Conservation (phyloP, 2,888 invertebrate genomes). For the Drosophila paramelanica region DNA sequence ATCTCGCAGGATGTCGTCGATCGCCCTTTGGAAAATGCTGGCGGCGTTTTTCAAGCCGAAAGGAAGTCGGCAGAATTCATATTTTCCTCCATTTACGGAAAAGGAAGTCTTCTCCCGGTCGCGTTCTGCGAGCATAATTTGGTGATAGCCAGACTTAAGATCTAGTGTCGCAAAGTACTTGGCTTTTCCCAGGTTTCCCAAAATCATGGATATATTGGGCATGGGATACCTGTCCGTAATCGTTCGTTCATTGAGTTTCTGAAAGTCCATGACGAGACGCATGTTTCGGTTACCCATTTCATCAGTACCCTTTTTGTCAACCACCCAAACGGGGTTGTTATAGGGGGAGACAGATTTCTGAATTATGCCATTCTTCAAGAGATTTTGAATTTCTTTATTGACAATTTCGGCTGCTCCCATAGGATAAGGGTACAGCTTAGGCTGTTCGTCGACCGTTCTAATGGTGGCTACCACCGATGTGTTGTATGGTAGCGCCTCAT, state of each 20-base stretch:
- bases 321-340: background rate
- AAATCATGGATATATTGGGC: conserved; percentile 11
- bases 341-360: background rate
- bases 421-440: background rate
- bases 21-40: background rate
- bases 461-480: background rate
- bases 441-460: too few relatives aligned
- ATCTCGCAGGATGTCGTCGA: background rate
- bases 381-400: background rate
- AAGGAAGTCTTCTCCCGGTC: conserved; percentile 20
- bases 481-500: too few relatives aligned
- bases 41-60: conserved; percentile 7
- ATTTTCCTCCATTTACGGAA: conserved; percentile 17
- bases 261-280: background rate
- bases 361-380: background rate
- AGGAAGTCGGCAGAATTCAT: conserved; percentile 9
- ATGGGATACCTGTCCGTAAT: conserved; percentile 5
- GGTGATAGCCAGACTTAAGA: conserved; percentile 18
- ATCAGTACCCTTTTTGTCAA: background rate
- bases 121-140: conserved; percentile 20
- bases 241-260: background rate
- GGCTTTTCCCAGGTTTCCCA: conserved; percentile 14
- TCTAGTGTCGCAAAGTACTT: conserved; percentile 16
- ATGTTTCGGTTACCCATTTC: background rate
- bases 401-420: background rate